Evolutionary conservation across 2,888 invertebrate genomes (phyloP), one percentile per base, ranked within the genome.

Genomic region (Monoplex corrugatus): DNA sequence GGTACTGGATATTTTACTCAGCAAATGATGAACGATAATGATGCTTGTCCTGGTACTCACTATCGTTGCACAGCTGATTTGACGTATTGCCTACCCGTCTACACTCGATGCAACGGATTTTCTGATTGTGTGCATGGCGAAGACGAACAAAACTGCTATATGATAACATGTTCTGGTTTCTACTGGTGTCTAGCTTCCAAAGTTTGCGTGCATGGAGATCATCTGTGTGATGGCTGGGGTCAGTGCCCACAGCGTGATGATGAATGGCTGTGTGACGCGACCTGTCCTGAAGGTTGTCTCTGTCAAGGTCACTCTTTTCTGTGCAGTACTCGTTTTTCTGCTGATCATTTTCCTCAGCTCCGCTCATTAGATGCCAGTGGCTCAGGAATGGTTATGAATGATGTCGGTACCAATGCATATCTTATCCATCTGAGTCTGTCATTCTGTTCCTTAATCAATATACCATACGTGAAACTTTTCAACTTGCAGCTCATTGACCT

Each of bases 41-140:
- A 78, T 5, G 6, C 19, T 78, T 78, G 78, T 3, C 78, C 78
- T 19, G 16, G 23, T 23, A 78, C 78, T 78, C 78, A 78, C 40
- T 78, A 78, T 78, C 40, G 19, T 10, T 78, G 78, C 28, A 38
- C 40, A 40, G 13, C 78, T 3, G 78, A 78, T 3, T 40, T 40
- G 16, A 16, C 40, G 40, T 28, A 38, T 19, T 78, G 78, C 23
- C 78, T 78, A 40, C 78, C 78, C 23, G 78, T 40, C 78, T 78
- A 78, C n/a, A 78, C 78, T 40, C 13, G 78, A 78, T 78, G 78
- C 78, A 78, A 78, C 40, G 78, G 78, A n/a, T 78, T 78, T 38
- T 78, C 28, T 78, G 78, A 78, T 40, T 78, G 78, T 19, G 6
- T 19, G 40, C 23, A 78, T 23, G 78, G 78, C 2, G 78, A 78